Evolutionary conservation across 2,113 vertebrate genomes (phyloP), one percentile per base, ranked within the genome.

Genomic region (Lycocorax pyrrhopterus): DNA sequence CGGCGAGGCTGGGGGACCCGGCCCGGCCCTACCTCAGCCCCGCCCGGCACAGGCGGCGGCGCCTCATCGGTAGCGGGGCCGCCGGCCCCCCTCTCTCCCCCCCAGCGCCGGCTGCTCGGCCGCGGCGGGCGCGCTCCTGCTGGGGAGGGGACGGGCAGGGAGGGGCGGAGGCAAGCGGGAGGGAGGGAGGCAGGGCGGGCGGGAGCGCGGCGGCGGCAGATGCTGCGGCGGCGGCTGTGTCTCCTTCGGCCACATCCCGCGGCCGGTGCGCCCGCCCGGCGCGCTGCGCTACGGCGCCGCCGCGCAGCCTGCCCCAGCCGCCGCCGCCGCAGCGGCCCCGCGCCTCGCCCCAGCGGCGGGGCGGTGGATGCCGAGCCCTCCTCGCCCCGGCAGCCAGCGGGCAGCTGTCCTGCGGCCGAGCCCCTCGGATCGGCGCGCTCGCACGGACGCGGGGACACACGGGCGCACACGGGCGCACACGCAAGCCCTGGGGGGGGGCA

Each of bases 111-210:
- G 84, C 81, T 72, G 93, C 58, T 84, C 73, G 69, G 93, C 72
- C 67, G 84, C 43, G 84, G 69, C 94, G 68, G 90, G 96, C 96
- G 97, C 96, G 94, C 92, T 96, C 89, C 75, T 90, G 86, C 91
- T 26, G 89, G 94, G 89, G 93, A 90, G 96, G 93, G 87, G 86
- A 77, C 59, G 63, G 71, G 53, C 67, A 67, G 67, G 85, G 87
- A 79, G 87, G 93, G 83, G 87, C 80, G 85, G 72, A 87, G 88
- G 84, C 59, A 67, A 78, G 92, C 47, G 43, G 71, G 73, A 37
- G 43, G 67, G 62, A 92, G 53, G 78, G 56, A 51, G 68, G 74
- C 16, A 78, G 91, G 76, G 75, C 14, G 63, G 58, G 52, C 49
- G 72, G 69, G 69, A 85, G 64, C 62, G 88, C 64, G 77, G 87